Percentiles rank a stretch among this genome's conserved stretches.
Conservation (phyloP, 2,888 invertebrate genomes). For the Abscondita cerata region DNA sequence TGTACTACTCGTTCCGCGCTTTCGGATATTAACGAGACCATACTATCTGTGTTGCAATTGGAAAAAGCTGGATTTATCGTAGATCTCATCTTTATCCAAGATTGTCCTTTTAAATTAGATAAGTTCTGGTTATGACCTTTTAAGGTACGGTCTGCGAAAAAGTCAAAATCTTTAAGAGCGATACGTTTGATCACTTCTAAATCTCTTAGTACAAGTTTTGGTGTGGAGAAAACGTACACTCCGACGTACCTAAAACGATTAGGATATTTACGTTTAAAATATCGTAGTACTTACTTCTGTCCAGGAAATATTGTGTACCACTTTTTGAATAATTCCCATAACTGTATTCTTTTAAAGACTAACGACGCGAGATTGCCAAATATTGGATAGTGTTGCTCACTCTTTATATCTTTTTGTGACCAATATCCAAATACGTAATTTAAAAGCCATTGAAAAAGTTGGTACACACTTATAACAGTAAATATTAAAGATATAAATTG, state of each 20-base stretch:
- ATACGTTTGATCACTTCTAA: conserved; percentile 47
- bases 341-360: no score
- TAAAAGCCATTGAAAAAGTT: no score
- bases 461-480: no score
- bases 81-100: conserved; percentile 57
- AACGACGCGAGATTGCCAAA: no score
- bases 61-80: conserved; percentile 65
- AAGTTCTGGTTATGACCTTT: not conserved
- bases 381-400: no score
- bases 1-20: conserved; percentile 48
- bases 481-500: no score
- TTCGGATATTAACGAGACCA: conserved; percentile 60
- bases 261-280: no score
- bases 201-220: conserved; percentile 10
- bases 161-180: conserved; percentile 11
- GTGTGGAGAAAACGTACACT: conserved; percentile 13
- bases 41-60: conserved; percentile 63
- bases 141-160: not conserved
- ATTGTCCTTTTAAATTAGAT: not conserved
- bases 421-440: no score
- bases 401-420: no score
- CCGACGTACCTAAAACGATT: conserved; percentile 29
- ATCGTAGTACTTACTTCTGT: conserved; percentile 2
- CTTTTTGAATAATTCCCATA: no score
- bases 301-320: not conserved